Evolutionary conservation across 2,797 vertebrate species (phyloP).

Genomic region (Sebastes iracundus): DNA sequence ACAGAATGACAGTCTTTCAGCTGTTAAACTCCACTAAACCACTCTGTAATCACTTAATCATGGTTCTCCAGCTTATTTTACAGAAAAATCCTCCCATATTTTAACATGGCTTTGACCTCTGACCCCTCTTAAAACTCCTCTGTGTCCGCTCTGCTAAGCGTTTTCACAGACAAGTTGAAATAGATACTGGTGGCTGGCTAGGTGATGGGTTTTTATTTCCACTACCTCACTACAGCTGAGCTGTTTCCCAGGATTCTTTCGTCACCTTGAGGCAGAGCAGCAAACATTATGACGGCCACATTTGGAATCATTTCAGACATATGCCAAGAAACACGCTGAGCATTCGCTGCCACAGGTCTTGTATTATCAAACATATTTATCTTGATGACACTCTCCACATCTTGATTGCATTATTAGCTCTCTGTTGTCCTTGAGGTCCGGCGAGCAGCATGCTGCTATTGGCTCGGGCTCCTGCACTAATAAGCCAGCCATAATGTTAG

Average conservation of each 20-base stretch:
- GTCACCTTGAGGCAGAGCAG: conserved; percentile 33
- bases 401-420: conserved; percentile 58
- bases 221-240: conserved; percentile 25
- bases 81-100: neutral
- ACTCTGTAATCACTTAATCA: conserved; percentile 14
- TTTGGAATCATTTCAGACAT: conserved; percentile 33
- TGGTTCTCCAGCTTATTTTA: conserved; percentile 16
- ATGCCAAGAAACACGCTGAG: conserved; percentile 24
- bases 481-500: conserved; percentile 67
- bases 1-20: neutral
- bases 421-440: conserved; percentile 67
- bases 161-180: conserved; percentile 43
- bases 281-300: conserved; percentile 11
- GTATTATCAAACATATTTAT: conserved; percentile 55
- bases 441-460: conserved; percentile 58
- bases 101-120: neutral
- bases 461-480: conserved; percentile 64
- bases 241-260: conserved; percentile 24
- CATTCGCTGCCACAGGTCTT: conserved; percentile 22
- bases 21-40: conserved; percentile 6
- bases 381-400: conserved; percentile 50
- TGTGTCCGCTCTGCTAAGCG: conserved; percentile 3
- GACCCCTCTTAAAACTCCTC: neutral
- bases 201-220: neutral
- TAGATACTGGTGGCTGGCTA: conserved; percentile 13